Evolutionary conservation across 2,797 vertebrate species (phyloP), one percentile per base, ranked within the genome.

Genomic region (Sphenopsis melanotis): DNA sequence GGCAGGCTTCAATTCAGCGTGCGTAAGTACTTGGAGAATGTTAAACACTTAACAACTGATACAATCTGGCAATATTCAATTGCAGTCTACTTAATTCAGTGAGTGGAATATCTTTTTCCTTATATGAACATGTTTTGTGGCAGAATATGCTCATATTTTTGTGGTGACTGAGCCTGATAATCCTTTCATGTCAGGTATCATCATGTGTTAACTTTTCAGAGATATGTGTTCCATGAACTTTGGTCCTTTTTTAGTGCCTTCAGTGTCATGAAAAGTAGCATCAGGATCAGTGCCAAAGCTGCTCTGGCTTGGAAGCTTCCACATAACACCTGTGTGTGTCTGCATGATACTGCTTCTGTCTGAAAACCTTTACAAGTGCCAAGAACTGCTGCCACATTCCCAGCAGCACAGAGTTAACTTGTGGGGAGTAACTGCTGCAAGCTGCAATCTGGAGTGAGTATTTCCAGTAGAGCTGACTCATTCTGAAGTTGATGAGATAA

Each of bases 21-120:
- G 36, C 0, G 0, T 32, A 32, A 11, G 7, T 46, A 52, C 24
- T 47, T 64, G 15, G 60, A 53, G 30, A 80, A 63, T 10, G 6
- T 52, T 49, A 72, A 90, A 56, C 10, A 46, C 10, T 56, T 84
- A 9, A 8, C 41, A 82, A 29, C 8, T n/a, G 30, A n/a, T 10
- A 66, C 42, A 53, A 74, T 53, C n/a, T 39, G 71, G 9, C 15
- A 74, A 49, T 74, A 90, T 69, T 69, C 21, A 79, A 10, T 9
- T 71, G 3, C 29, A 70, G 63, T 77, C 42, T 41, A 39, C 24
- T 83, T 89, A 87, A 78, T 69, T 64, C 59, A 65, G 12, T 14
- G 15, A 88, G 47, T 26, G 13, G 29, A 81, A 87, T 66, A 47
- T 49, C 30, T 74, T 16, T 79, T 87, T 87, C 27, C 13, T 47